A percentile compares a stretch with the other conserved stretches of the same genome.
phyloP scores from a whole-genome alignment of 2,888 invertebrate genomes.

The Drosophila infuscata region DNA sequence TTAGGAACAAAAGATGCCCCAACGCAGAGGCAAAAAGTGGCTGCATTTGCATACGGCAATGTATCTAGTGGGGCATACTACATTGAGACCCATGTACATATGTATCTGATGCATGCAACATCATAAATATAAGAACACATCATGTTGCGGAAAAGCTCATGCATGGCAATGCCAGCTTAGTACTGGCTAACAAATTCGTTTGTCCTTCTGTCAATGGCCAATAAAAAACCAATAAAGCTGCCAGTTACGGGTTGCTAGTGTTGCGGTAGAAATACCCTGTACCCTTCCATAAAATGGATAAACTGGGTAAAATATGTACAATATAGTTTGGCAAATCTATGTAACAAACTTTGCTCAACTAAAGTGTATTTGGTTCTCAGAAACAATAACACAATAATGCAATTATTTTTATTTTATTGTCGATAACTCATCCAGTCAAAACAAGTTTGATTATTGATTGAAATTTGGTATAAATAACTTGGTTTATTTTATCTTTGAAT shows the following conservation, averaged over 20 bases:
- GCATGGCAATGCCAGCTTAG: conserved; percentile 35
- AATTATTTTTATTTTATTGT: no score
- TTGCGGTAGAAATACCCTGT: conserved; percentile 8
- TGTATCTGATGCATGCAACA: conserved; percentile 49
- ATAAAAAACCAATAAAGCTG: conserved; percentile 82
- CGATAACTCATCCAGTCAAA: not conserved
- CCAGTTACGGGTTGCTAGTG: conserved; percentile 50
- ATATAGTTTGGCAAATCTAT: not conserved
- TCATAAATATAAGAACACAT: conserved; percentile 67
- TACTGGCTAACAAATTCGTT: conserved; percentile 72
- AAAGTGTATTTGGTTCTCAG: not conserved
- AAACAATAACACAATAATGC: no score
- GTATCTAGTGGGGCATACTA: conserved; percentile 25
- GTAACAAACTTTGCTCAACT: not conserved
- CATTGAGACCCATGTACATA: conserved; percentile 6
- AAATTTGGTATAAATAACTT: no score
- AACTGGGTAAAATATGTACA: not conserved
- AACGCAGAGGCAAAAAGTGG: conserved; percentile 44
- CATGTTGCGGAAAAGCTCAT: conserved; percentile 48
- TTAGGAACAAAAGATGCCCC: conserved; percentile 50
- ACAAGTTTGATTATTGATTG: not conserved
- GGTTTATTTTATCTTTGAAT: no score
- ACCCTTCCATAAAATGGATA: not conserved
- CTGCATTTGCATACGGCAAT: conserved; percentile 68
- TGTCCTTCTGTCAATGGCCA: conserved; percentile 84